These are phyloP conservation scores for Saxidomus purpurata DNA, from an alignment of 1,140 invertebrate species.

Conservation along the genomic window DNA sequence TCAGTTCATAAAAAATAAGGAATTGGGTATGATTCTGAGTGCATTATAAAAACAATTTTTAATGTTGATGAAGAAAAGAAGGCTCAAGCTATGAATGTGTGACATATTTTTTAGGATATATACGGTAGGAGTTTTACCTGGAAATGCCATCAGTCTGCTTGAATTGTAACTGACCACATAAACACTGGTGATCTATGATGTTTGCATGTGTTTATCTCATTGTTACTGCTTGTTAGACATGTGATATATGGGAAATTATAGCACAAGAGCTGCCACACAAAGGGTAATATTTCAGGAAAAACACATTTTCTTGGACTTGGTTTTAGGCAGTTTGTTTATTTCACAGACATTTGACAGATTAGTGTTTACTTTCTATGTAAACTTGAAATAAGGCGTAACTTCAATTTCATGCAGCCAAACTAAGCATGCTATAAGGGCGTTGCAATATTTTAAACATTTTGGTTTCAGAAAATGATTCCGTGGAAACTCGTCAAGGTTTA, in stretches of 20 bases:
- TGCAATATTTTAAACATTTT: too few species aligned
- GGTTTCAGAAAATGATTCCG: too few species aligned
- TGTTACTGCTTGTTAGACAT: constrained; percentile 13
- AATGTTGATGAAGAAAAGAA: too few species aligned
- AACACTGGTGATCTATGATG: constrained; percentile 22
- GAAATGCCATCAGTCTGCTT: background rate
- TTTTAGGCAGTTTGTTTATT: constrained; percentile 8
- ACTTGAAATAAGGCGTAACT: too few species aligned
- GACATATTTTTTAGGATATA: background rate
- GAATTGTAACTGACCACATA: constrained; percentile 24
- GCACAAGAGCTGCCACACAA: background rate
- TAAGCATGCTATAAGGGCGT: too few species aligned
- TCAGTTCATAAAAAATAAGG: too few species aligned
- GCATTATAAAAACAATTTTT: too few species aligned
- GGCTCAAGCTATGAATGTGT: too few species aligned
- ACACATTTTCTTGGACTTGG: background rate
- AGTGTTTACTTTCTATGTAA: background rate
- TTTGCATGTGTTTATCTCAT: constrained; percentile 16
- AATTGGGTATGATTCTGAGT: too few species aligned
- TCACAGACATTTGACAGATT: background rate
- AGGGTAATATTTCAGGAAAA: constrained; percentile 13
- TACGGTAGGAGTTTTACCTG: background rate
- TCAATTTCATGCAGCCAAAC: too few species aligned
- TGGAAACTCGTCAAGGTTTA: too few species aligned
- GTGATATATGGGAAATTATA: constrained; percentile 14